Base-by-base conservation (phyloP, 1,140 invertebrate genomes). In the Hypsibius dujardini region DNA sequence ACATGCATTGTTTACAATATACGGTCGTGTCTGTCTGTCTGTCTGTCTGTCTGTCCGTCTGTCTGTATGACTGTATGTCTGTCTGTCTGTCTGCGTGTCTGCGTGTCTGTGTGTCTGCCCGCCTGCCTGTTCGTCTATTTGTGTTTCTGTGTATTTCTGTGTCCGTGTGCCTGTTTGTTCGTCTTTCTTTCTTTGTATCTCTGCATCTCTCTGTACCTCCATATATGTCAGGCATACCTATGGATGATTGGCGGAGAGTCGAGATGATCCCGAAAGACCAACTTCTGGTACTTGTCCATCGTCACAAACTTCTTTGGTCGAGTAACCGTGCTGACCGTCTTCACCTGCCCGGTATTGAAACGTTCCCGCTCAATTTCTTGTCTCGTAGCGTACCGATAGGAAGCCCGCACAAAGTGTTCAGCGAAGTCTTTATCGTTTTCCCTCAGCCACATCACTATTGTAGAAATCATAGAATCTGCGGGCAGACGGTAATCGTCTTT, bases 391-490 rank as follows among this genome's bases (percentile, higher is more conserved):
- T 67, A 67, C 62, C 62, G 62, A 42, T 15, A 67, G 3, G 62
- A 12, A 12, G 62, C 62, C 42, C 62, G 62, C 3, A 42, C 42
- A 42, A 67, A 67, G 42, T 67, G 62, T 42, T 67, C 62, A 12
- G 3, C 3, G 62, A 67, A 67, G 45, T 67, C 12, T 42, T 67
- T 12, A 42, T 67, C 62, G 42, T 67, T 12, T 3, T 67, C 12
- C 3, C 62, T 67, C 62, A 67, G 42, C 62, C 62, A 67, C 12
- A 7, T 3, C 62, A 67, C 62, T 3, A 67, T 67, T 12, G 62
- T 67, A 7, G 12, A 7, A 3, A 67, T 45, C 3, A 15, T 67
- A 15, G 12, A 15, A 42, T 67, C 62, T 12, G 12, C 3, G 3
- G 62, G 62, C 12, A 42, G 12, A 42, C 62, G 12, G 42, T 15